Percentiles rank a stretch among this genome's conserved stretches.
Conservation (phyloP, 1,140 invertebrate genomes). For the Pteromalus puparum region DNA sequence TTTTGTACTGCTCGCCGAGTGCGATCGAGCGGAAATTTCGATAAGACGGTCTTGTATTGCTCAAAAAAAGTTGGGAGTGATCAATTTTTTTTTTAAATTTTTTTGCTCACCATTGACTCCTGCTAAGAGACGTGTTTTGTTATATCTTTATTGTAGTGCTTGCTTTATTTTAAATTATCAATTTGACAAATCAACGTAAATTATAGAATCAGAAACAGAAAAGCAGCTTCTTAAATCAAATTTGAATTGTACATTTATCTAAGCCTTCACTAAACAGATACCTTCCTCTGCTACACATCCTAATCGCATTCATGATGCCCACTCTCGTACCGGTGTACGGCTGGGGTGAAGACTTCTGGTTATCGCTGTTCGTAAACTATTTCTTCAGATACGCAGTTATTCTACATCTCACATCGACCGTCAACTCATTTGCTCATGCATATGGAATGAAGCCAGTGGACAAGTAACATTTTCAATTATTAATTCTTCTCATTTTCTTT, state of each 20-base stretch:
- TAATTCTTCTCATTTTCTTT: neutral
- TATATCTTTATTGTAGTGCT: neutral
- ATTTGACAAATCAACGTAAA: no score
- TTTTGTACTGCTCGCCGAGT: neutral
- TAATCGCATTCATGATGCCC: conserved; percentile 83
- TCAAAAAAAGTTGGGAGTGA: neutral
- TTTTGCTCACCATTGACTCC: no score
- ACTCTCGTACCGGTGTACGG: conserved; percentile 84
- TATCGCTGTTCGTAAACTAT: conserved; percentile 86
- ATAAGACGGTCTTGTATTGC: conserved; percentile 25
- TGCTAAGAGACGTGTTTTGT: no score
- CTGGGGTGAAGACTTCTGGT: conserved; percentile 85
- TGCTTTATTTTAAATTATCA: no score
- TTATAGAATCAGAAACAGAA: no score
- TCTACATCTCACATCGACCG: conserved; percentile 83
- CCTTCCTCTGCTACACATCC: conserved; percentile 82
- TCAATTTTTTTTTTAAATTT: neutral
- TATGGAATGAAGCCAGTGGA: conserved; percentile 82
- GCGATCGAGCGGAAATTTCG: neutral
- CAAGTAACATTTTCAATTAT: conserved; percentile 65
- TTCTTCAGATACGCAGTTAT: conserved; percentile 78
- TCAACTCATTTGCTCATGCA: conserved; percentile 84
- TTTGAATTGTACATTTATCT: no score
- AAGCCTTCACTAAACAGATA: conserved; percentile 71
- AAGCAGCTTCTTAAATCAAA: no score